Conservation (phyloP, 2,113 vertebrate species). For the Todiramphus saurophagus region DNA sequence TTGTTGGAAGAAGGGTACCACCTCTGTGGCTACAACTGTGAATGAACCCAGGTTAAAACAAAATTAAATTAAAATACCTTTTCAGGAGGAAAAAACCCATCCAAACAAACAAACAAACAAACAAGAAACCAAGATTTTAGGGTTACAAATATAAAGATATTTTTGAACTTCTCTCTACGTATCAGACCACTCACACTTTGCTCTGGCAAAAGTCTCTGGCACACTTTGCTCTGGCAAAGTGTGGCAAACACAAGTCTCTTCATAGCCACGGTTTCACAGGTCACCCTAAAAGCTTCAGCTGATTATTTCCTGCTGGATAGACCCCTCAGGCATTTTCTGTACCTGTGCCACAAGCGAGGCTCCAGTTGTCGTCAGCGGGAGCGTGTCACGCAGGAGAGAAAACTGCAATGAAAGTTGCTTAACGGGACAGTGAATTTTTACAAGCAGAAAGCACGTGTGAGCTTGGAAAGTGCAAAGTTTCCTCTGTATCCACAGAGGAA, state of each 20-base stretch:
- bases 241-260: neutral
- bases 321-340: neutral
- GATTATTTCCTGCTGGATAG: neutral
- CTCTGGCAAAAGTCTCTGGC: neutral
- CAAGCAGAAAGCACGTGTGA: neutral
- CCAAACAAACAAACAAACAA: neutral
- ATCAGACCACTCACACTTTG: neutral
- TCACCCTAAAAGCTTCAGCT: neutral
- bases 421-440: neutral
- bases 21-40: neutral
- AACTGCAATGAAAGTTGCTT: neutral
- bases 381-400: accelerated
- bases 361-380: neutral
- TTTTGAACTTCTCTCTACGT: neutral
- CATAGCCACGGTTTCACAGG: neutral
- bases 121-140: neutral
- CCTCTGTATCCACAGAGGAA: neutral
- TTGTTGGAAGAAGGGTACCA: neutral
- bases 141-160: neutral
- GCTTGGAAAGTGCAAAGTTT: neutral
- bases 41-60: neutral
- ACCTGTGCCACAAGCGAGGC: neutral
- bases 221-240: neutral
- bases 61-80: neutral
- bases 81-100: neutral